These are phyloP conservation scores for Drosophila kambysellisi DNA, from an alignment of 2,888 invertebrate genomes.

Conservation along the genomic window DNA sequence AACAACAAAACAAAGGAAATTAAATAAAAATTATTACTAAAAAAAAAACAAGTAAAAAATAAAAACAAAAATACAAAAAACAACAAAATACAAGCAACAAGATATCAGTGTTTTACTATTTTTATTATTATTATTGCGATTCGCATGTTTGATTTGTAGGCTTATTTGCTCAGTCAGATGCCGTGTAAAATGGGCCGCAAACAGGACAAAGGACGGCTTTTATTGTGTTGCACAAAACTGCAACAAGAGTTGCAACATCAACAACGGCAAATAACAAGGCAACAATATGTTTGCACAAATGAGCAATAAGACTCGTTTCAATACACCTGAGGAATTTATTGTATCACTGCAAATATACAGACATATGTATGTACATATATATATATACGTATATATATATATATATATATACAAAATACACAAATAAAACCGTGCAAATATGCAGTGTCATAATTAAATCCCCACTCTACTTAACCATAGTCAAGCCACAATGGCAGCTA, in stretches of 20 bases:
- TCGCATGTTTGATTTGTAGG: not conserved
- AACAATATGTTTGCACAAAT: slow-evolving; percentile 43
- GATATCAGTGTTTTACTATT: slow-evolving; percentile 47
- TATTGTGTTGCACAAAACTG: slow-evolving; percentile 13
- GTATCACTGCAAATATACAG: slow-evolving; percentile 13
- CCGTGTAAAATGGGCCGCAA: slow-evolving; percentile 24
- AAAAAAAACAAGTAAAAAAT: slow-evolving; percentile 46
- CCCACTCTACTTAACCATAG: not conserved
- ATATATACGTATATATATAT: slow-evolving; percentile 3
- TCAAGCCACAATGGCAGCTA: slow-evolving; percentile 1
- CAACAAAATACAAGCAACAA: slow-evolving; percentile 58
- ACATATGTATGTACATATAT: not conserved
- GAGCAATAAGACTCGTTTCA: slow-evolving; percentile 39
- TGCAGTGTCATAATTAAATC: slow-evolving; percentile 67
- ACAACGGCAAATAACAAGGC: slow-evolving; percentile 3
- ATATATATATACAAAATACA: slow-evolving; percentile 7
- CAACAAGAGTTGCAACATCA: slow-evolving; percentile 4
- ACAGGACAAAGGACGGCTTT: slow-evolving; percentile 20
- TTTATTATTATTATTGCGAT: slow-evolving; percentile 7
- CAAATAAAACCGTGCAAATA: slow-evolving; percentile 55
- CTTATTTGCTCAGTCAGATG: slow-evolving; percentile 2
- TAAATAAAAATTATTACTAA: slow-evolving; percentile 80
- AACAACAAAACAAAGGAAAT: slow-evolving; percentile 75
- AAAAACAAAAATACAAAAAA: slow-evolving; percentile 44
- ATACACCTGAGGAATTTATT: slow-evolving; percentile 16